phyloP scores from a whole-genome alignment of 2,113 vertebrate genomes.

The Athene cunicularia region DNA sequence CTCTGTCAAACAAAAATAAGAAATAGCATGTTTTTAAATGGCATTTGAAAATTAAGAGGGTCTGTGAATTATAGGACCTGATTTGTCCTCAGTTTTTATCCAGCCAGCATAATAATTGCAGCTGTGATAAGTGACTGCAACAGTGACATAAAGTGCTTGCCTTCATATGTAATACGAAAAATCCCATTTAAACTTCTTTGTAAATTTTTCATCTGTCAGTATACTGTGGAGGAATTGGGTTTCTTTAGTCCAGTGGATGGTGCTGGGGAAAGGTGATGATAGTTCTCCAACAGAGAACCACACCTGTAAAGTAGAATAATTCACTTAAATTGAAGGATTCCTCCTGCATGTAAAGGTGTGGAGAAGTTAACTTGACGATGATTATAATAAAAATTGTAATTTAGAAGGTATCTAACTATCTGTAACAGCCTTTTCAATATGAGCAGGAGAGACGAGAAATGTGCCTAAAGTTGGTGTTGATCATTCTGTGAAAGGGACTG shows the following conservation, averaged over 20 bases:
- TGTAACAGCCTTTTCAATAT: neutral
- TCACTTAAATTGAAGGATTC: neutral
- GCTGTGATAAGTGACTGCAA: neutral
- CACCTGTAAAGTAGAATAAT: neutral
- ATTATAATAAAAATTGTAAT: neutral
- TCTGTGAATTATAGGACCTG: neutral
- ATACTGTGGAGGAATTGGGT: neutral
- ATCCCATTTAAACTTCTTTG: neutral
- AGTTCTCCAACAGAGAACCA: neutral
- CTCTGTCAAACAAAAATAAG: neutral
- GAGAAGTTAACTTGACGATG: neutral
- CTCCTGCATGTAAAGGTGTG: neutral
- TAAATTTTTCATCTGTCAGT: neutral
- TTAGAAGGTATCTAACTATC: neutral
- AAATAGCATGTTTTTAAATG: neutral
- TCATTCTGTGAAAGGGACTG: neutral
- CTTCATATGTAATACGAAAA: neutral
- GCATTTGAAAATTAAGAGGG: neutral
- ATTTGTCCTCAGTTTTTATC: neutral
- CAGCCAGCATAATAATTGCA: neutral
- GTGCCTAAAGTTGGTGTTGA: neutral
- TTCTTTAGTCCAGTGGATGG: neutral
- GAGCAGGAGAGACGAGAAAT: neutral
- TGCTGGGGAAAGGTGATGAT: neutral
- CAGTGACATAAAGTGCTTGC: neutral